These are phyloP conservation scores for Macrophya annulata DNA, from an alignment of 2,888 invertebrate genomes.

Conservation along the genomic window DNA sequence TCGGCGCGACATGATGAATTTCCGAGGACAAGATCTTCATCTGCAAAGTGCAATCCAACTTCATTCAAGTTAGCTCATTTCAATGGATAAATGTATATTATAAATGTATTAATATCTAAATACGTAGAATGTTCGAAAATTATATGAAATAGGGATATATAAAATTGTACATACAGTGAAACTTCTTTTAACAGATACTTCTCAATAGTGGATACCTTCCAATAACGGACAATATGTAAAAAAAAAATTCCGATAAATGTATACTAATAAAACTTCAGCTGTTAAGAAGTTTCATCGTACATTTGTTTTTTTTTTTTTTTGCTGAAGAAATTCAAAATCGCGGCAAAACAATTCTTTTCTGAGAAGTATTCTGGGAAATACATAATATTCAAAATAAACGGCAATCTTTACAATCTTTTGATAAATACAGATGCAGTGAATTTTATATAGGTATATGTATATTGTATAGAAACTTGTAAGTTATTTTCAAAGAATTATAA, in stretches of 20 bases:
- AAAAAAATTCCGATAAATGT: too few species aligned
- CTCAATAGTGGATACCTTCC: too few species aligned
- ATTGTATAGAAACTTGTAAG: background rate
- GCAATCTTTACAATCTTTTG: slow-evolving; percentile 9
- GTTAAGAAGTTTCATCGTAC: too few species aligned
- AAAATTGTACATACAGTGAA: too few species aligned
- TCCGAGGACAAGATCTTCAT: slow-evolving; percentile 98
- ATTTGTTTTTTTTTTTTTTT: too few species aligned
- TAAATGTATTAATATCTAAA: slow-evolving; percentile 56
- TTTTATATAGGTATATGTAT: background rate
- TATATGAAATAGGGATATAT: background rate
- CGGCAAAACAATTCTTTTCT: background rate
- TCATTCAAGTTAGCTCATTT: slow-evolving; percentile 29
- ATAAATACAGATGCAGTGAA: slow-evolving; percentile 44
- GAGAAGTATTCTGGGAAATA: background rate
- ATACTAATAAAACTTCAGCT: too few species aligned
- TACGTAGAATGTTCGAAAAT: background rate
- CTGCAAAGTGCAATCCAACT: slow-evolving; percentile 76
- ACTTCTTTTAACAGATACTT: too few species aligned
- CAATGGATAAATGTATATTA: background rate
- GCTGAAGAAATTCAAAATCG: background rate
- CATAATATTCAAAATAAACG: background rate
- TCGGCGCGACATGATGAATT: slow-evolving; percentile 96
- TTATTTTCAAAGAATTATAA: background rate
- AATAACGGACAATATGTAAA: too few species aligned